A percentile compares a stretch with the other conserved stretches of the same genome.
Conservation (phyloP, 2,888 invertebrate genomes). For the Silvanus unidentatus region DNA sequence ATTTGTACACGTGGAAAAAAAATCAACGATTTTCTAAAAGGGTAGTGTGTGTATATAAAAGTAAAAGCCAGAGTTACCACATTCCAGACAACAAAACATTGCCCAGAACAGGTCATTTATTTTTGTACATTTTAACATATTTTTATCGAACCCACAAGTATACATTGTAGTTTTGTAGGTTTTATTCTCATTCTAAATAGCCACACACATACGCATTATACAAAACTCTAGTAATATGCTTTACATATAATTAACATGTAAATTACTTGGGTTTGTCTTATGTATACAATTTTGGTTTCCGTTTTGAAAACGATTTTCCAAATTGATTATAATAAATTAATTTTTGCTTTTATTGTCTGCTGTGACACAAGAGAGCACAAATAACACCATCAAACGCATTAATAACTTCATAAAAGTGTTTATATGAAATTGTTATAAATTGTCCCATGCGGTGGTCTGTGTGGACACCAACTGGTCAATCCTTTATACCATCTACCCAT, state of each 20-base stretch:
- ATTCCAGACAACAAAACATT: constrained; percentile 7
- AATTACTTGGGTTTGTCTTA: too few species aligned
- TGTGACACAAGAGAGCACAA: constrained; percentile 27
- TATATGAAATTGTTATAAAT: constrained; percentile 34
- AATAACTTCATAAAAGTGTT: constrained; percentile 34
- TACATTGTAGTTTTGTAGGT: neutral
- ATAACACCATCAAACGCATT: constrained; percentile 37
- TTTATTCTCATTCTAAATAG: neutral
- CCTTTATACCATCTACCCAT: too few species aligned
- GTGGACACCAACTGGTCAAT: constrained; percentile 17
- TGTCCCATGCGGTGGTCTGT: constrained; percentile 34
- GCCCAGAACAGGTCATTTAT: constrained; percentile 9
- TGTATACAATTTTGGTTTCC: too few species aligned
- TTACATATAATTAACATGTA: too few species aligned
- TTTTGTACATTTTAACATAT: constrained; percentile 11
- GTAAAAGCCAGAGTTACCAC: constrained; percentile 8
- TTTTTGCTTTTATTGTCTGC: too few species aligned
- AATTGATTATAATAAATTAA: neutral
- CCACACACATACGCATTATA: neutral
- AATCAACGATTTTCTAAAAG: too few species aligned
- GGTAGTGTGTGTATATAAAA: too few species aligned
- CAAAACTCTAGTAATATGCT: too few species aligned
- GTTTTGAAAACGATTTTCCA: neutral
- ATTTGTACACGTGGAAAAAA: too few species aligned
- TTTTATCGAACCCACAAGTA: constrained; percentile 2